Conservation (phyloP, 2,113 vertebrate species). For the Thamnophis sirtalis region DNA sequence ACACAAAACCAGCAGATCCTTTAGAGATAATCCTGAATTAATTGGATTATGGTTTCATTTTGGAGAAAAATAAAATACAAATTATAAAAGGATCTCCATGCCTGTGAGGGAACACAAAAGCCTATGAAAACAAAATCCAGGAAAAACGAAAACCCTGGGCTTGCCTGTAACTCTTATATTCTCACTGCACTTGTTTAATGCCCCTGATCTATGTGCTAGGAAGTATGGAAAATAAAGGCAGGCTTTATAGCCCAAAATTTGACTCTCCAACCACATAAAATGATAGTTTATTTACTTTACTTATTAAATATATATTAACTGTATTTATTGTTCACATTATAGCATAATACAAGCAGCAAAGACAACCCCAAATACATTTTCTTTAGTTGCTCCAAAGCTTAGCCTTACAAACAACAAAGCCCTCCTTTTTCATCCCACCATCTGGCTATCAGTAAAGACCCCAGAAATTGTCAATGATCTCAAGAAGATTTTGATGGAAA, state of each 20-base stretch:
- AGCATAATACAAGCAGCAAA: neutral
- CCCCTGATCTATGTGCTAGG: neutral
- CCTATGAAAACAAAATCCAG: neutral
- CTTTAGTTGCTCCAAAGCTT: neutral
- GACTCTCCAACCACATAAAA: neutral
- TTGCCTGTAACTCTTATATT: neutral
- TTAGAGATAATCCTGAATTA: neutral
- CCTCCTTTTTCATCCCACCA: neutral
- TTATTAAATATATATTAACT: too few species aligned
- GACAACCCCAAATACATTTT: neutral
- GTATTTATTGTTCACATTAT: too few species aligned
- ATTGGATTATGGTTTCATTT: neutral
- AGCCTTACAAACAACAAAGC: neutral
- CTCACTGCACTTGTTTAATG: neutral
- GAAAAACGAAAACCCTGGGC: neutral
- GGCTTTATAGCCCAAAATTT: neutral
- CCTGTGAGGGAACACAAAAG: neutral
- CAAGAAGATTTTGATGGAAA: neutral
- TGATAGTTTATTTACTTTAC: neutral
- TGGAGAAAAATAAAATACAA: neutral
- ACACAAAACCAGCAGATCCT: neutral
- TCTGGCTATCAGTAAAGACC: neutral
- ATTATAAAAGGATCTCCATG: neutral
- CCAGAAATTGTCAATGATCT: neutral
- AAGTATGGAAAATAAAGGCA: neutral